Conservation (phyloP, 2,113 vertebrate genomes). For the Halcyon malimbica region DNA sequence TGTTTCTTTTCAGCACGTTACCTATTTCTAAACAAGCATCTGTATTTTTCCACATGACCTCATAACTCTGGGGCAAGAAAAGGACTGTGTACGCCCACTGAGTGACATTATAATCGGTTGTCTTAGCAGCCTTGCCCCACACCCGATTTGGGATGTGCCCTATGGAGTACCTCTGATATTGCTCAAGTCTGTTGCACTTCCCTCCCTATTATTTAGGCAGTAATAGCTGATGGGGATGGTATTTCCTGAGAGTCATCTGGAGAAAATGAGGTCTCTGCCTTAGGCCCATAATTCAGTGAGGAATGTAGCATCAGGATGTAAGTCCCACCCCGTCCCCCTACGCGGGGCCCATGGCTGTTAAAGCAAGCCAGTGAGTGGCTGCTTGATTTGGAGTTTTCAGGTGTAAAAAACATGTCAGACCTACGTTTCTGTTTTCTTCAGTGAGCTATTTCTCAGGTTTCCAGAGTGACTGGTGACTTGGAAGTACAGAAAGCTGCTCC, state of each 20-base stretch:
- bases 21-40: neutral
- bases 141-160: slow-evolving; percentile 42
- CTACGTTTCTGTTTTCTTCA: neutral
- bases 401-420: neutral
- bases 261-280: slow-evolving; percentile 49
- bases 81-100: neutral
- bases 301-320: slow-evolving; percentile 10
- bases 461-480: neutral
- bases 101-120: slow-evolving; percentile 10
- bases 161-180: neutral
- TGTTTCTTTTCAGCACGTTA: neutral
- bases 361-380: neutral
- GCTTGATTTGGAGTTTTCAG: neutral
- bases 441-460: neutral
- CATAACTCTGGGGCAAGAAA: neutral
- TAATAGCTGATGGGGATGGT: slow-evolving; percentile 59
- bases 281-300: slow-evolving; percentile 1
- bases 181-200: neutral
- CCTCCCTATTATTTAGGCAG: slow-evolving; percentile 59
- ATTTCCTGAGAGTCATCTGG: slow-evolving; percentile 62
- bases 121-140: slow-evolving; percentile 5
- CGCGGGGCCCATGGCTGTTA: neutral
- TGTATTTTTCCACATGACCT: slow-evolving; percentile 44
- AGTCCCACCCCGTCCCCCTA: neutral
- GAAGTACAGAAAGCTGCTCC: neutral